Base-by-base conservation (phyloP, 2,888 invertebrate species). In the Anthophora plumipes region DNA sequence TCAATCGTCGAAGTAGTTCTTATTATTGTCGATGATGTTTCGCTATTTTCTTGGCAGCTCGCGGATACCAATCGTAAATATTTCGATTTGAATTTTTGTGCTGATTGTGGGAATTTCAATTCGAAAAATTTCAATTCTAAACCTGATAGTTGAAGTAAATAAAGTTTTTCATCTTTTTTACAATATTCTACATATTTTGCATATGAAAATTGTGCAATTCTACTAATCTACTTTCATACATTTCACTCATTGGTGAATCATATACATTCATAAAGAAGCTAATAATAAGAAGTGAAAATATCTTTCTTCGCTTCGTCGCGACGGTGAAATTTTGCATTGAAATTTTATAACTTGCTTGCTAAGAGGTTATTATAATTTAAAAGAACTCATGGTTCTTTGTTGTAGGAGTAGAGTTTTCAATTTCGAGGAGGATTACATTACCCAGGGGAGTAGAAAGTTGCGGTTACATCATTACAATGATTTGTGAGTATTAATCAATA, bases 401-500 rank as follows among this genome's bases (percentile, higher is more conserved):
- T 8, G 22, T 7, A 46, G 66, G 46, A 37, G 17, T 37, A 22
- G 22, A 55, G 37, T 48, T 48, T 57, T 55, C 55, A 43, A n/a
- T 66, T 55, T 72, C 55, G 12, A 55, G 37, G 54, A 63, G 64
- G 31, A 64, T 55, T 37, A 48, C 68, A 25, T 31, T 31, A 59
- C 17, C 8, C 31, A 0, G 0, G 17, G 22, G 11, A 52, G 52
- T 74, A 74, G 74, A 74, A 74, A 74, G 74, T 60, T 37, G n/a
- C 43, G 6, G 31, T 69, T 59, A 20, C 52, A 43, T 60, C 60
- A 22, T 60, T 70, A 22, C 37, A 8, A 74, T 11, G 52, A 74
- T 52, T 74, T 52, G 20, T n/a, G 22, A 59, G 52, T 31, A 37
- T 74, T 52, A 31, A 74, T 74, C 50, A 60, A 52, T 69, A 52